Base-by-base conservation (phyloP, 2,113 vertebrate genomes). In the Psephotus haematonotus region DNA sequence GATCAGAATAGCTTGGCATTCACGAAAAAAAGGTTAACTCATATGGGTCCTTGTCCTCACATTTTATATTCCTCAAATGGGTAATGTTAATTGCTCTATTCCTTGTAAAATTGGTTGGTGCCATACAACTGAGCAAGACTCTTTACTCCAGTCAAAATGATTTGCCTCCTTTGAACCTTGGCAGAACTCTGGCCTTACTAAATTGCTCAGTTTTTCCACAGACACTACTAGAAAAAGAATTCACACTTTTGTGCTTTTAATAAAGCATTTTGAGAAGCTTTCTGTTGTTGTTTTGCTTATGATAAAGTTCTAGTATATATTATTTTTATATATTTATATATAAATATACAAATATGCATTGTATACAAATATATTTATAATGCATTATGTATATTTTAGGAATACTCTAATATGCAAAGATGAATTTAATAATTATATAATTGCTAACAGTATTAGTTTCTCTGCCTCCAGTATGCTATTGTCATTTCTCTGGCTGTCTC, bases 401-500 rank as follows among this genome's bases (percentile, higher is more conserved):
- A 37, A 37, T 82, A 37, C 83, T 89, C 6, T 50, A 50, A 8
- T 68, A n/a, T 83, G 88, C 28, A 65, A 82, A 86, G 37, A 88
- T 80, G 14, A 75, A 64, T 81, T 92, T 85, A 86, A 25, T 62
- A 49, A 89, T 81, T 19, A 18, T 60, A 29, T 39, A 65, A 63
- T 65, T 88, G 12, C 55, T 88, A 63, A 67, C 23, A 41, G 7
- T 77, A 60, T 70, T 86, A 67, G 10, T 52, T 77, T 60, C 6
- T 76, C 55, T 86, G 39, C 25, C 92, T 81, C 57, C 7, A 70
- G 1, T 86, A 37, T 33, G 88, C 25, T 93, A 11, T 52, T 72
- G 89, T 92, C 78, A 67, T 46, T 95, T 97, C 96, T 84, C 28
- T 86, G 53, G 14, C 25, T 78, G 15, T 88, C 92, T 96, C 41